Evolutionary conservation across 2,797 vertebrate genomes (phyloP), one percentile per base, ranked within the genome.

Genomic region (Alosa sapidissima): DNA sequence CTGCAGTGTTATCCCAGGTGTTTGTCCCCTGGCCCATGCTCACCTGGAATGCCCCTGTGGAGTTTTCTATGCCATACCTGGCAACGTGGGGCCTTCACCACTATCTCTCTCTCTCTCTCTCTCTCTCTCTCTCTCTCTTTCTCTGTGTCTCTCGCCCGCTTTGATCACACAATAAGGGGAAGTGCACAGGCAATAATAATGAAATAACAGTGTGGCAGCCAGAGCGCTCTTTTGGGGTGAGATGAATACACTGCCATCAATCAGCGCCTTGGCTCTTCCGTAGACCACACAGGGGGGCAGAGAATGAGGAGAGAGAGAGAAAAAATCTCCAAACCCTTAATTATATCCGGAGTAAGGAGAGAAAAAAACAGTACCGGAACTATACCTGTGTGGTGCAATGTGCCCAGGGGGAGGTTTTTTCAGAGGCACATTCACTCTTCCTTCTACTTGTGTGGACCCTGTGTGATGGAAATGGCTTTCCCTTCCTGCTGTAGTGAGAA

Each of bases 301-400:
- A 68, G 28, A 68, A 68, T 33, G 81, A 33, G 72, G 62, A 52
- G 60, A 86, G 88, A 90, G 48, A 55, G 72, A 60, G 9, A 62
- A 85, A 86, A 85, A 87, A 85, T 1, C 49, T 51, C 49, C 87
- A 87, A 83, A 88, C 89, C 86, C 90, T 92, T 94, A 91, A 95
- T 94, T 91, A 93, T 94, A 93, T 95, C 93, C 89, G 89, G 91
- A 92, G 90, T 78, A 62, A 90, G 81, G 54, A 83, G 85, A 72
- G 87, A 82, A 83, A 86, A 89, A 75, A 90, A 93, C 92, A 92
- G 91, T 92, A 89, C 91, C 89, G 90, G 91, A 93, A 93, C 91
- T 89, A 88, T 93, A 94, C 92, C 91, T 94, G 91, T 90, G 90
- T 89, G 88, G 88, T 88, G 89, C 83, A 87, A 81, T 60, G 81